These are phyloP conservation scores for Anthoptus insignis DNA, from an alignment of 2,888 invertebrate genomes.

Conservation along the genomic window DNA sequence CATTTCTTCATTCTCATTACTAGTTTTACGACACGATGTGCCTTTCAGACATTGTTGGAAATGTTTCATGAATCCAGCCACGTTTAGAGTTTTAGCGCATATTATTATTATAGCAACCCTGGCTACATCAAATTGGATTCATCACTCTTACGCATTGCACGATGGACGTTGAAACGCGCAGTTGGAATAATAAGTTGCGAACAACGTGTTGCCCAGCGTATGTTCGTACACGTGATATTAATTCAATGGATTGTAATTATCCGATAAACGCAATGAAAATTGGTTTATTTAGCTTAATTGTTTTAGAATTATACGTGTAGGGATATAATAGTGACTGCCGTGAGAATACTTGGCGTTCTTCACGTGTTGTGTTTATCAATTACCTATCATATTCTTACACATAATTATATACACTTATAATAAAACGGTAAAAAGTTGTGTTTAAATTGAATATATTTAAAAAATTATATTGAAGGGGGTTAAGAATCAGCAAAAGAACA, in stretches of 20 bases:
- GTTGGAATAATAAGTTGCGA: constrained; percentile 4
- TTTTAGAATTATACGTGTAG: constrained; percentile 14
- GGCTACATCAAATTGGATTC: constrained; percentile 21
- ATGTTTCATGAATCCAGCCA: no score
- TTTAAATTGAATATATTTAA: no score
- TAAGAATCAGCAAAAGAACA: no score
- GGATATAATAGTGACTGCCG: neutral
- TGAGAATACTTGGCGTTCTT: constrained; percentile 10
- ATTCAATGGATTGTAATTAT: constrained; percentile 34
- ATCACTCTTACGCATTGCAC: constrained; percentile 19
- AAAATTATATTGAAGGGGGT: no score
- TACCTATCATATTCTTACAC: neutral
- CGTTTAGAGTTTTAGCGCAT: no score
- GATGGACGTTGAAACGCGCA: constrained; percentile 11
- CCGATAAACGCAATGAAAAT: constrained; percentile 26
- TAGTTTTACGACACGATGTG: no score
- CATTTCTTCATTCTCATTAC: no score
- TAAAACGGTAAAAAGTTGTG: no score
- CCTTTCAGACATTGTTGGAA: no score
- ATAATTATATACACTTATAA: no score
- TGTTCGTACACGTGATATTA: constrained; percentile 41
- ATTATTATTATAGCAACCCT: no score
- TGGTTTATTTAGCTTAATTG: constrained; percentile 8
- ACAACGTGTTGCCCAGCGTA: constrained; percentile 21
- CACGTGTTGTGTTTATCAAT: neutral